A percentile compares a stretch with the other conserved stretches of the same genome.
phyloP scores from a whole-genome alignment of 2,888 invertebrate genomes.

The Deilephila porcellus region DNA sequence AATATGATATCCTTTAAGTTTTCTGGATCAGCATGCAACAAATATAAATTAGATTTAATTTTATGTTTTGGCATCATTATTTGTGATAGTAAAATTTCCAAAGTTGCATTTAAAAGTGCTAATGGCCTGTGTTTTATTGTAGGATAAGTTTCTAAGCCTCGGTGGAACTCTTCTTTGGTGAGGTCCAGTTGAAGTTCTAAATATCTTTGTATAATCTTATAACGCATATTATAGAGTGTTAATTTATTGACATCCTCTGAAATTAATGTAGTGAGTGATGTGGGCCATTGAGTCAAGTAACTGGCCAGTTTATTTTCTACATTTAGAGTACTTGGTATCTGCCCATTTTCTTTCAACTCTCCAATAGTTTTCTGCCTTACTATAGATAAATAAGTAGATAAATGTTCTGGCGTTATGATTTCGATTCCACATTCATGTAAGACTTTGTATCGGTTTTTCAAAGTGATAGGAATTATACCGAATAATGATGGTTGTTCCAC shows the following conservation, averaged over 20 bases:
- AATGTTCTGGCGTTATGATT: slow-evolving; percentile 51
- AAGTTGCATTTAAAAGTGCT: slow-evolving; percentile 67
- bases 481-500: slow-evolving; percentile 66
- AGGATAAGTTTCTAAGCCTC: slow-evolving; percentile 73
- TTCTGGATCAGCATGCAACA: slow-evolving; percentile 73
- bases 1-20: slow-evolving; percentile 70
- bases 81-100: slow-evolving; percentile 66
- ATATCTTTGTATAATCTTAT: slow-evolving; percentile 77
- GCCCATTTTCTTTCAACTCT: slow-evolving; percentile 59
- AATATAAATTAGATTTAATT: slow-evolving; percentile 75
- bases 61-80: slow-evolving; percentile 68
- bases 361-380: slow-evolving; percentile 65
- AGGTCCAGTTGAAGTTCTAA: slow-evolving; percentile 73
- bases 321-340: slow-evolving; percentile 59
- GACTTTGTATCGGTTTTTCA: slow-evolving; percentile 69
- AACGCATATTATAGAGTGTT: slow-evolving; percentile 62
- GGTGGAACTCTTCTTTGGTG: slow-evolving; percentile 66
- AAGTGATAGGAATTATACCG: slow-evolving; percentile 66
- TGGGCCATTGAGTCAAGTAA: slow-evolving; percentile 78
- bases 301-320: slow-evolving; percentile 74
- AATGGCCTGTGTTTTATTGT: slow-evolving; percentile 78
- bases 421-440: slow-evolving; percentile 73
- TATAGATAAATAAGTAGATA: slow-evolving; percentile 63
- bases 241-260: slow-evolving; percentile 62
- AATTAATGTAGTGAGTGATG: slow-evolving; percentile 73